Evolutionary conservation across 2,888 invertebrate genomes (phyloP).

Genomic region (Scaptomyza parva): DNA sequence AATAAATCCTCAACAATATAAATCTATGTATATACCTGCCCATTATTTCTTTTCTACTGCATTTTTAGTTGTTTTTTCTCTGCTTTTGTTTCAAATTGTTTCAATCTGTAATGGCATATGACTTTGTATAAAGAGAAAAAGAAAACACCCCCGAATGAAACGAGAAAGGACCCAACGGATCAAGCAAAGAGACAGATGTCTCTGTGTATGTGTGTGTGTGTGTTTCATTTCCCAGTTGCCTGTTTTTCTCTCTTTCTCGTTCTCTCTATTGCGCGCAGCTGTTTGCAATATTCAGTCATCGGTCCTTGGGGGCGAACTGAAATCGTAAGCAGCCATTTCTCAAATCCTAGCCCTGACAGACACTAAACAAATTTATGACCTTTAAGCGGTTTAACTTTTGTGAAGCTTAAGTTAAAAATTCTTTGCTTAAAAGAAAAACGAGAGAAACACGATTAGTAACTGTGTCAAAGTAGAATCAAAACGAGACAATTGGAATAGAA

Average conservation of each 20-base stretch:
- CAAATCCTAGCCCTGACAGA: conserved; percentile 19
- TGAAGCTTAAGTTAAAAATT: conserved; percentile 36
- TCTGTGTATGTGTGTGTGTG: background rate
- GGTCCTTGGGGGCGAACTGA: conserved; percentile 36
- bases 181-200: conserved; percentile 48
- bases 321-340: conserved; percentile 18
- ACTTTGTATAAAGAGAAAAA: conserved; percentile 30
- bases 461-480: conserved; percentile 25
- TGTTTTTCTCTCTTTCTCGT: background rate
- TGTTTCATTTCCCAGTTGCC: conserved; percentile 10
- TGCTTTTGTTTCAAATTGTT: conserved; percentile 26
- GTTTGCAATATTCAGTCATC: conserved; percentile 41
- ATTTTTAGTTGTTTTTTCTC: conserved; percentile 7
- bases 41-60: conserved; percentile 10
- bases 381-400: conserved; percentile 24
- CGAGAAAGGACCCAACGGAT: conserved; percentile 23
- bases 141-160: conserved; percentile 41
- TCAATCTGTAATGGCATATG: conserved; percentile 41
- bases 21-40: conserved; percentile 28
- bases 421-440: conserved; percentile 3
- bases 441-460: conserved; percentile 30
- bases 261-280: conserved; percentile 29
- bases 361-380: conserved; percentile 33
- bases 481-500: conserved; percentile 5
- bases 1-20: background rate